A percentile compares a stretch with the other conserved stretches of the same genome.
Conservation (phyloP, 2,888 invertebrate species). For the Synergus japonicus region DNA sequence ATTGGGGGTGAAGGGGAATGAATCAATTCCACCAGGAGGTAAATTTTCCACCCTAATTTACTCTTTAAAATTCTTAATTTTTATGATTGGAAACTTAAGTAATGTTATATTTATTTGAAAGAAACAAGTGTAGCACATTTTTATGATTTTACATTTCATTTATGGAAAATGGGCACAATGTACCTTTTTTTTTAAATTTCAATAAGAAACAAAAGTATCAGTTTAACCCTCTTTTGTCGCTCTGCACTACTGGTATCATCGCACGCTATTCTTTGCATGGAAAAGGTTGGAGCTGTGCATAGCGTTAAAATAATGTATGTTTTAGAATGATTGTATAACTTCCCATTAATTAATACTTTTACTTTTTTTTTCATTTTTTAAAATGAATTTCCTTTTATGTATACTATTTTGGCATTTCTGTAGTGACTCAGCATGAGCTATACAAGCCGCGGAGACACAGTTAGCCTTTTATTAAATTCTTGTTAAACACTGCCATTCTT, state of each 20-base stretch:
- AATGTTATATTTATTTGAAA: too few relatives aligned
- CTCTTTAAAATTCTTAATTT: background rate
- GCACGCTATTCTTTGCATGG: background rate
- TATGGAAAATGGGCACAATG: too few relatives aligned
- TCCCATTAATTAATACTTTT: background rate
- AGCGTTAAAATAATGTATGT: background rate
- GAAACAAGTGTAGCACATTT: too few relatives aligned
- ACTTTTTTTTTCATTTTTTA: too few relatives aligned
- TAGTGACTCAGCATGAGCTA: background rate
- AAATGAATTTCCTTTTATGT: background rate
- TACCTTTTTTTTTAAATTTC: too few relatives aligned
- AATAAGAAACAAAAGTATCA: too few relatives aligned
- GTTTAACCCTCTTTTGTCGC: too few relatives aligned
- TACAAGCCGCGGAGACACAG: conserved; percentile 57
- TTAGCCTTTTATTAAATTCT: conserved; percentile 78
- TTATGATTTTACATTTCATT: background rate
- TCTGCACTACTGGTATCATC: too few relatives aligned
- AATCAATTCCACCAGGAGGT: background rate
- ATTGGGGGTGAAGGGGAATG: conserved; percentile 50
- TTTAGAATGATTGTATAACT: too few relatives aligned
- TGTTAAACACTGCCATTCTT: conserved; percentile 76
- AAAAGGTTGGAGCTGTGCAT: background rate
- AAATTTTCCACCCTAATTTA: conserved; percentile 8
- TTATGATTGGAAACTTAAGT: too few relatives aligned
- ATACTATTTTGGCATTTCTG: too few relatives aligned